Conservation (phyloP, 92 coral and sea anemone species). For the Pocillopora grandis region DNA sequence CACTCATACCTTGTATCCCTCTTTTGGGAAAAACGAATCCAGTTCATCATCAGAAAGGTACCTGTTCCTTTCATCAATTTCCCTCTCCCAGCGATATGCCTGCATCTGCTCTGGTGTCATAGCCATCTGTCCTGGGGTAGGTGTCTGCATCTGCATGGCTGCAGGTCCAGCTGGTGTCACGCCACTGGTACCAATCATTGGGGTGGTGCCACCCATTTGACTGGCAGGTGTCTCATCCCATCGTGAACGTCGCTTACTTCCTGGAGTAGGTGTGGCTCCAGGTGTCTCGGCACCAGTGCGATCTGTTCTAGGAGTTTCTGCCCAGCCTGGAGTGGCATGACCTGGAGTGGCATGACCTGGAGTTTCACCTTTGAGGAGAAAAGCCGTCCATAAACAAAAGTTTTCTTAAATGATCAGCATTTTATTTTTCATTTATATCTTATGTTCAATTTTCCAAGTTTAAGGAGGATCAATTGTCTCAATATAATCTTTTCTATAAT, state of each 20-base stretch:
- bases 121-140: constrained; percentile 96
- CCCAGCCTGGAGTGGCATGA: constrained; percentile 95
- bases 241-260: constrained; percentile 93
- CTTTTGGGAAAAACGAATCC: constrained; percentile 93
- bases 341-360: constrained; percentile 99
- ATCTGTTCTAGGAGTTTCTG: constrained; percentile 98
- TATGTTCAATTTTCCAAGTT: no score
- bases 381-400: neutral
- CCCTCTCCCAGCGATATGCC: constrained; percentile 99
- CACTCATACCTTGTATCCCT: constrained; percentile 88
- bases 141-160: constrained; percentile 99
- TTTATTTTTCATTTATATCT: no score
- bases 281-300: constrained; percentile 97
- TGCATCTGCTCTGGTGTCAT: constrained; percentile 99
- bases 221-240: constrained; percentile 99
- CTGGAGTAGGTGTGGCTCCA: constrained; percentile 99
- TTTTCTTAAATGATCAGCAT: no score
- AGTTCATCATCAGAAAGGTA: constrained; percentile 93
- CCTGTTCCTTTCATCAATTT: constrained; percentile 97
- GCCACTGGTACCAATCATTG: constrained; percentile 96
- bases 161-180: constrained; percentile 96
- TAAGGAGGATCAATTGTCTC: no score
- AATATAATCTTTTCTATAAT: no score
- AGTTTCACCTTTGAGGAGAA: constrained; percentile 66
- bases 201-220: constrained; percentile 94